Evolutionary conservation across 2,888 invertebrate genomes (phyloP), one percentile per base, ranked within the genome.

Genomic region (Odontomyia ornata): DNA sequence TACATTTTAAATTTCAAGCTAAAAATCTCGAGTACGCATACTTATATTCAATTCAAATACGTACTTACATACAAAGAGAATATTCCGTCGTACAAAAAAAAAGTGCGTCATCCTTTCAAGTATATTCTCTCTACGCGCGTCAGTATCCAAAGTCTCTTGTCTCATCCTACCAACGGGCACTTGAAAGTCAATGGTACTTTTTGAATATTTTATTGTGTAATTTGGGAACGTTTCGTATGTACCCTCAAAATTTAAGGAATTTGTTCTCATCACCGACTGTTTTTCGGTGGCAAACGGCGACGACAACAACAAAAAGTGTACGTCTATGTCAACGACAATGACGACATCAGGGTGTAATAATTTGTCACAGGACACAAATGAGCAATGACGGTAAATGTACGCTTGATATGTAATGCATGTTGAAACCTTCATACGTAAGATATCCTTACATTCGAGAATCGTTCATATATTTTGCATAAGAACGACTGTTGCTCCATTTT

Each of bases 181-280:
- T 65, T 30, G 5, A 65, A 36, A n/a, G n/a, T 62, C 62, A 25
- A 9, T 18, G 65, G 21, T 3, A 36, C 15, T 4, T 11, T 18
- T 18, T 65, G 65, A 65, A 65, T 65, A 65, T 65, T 65, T 65
- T 21, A 65, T 65, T 28, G 65, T 65, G 30, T 65, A 65, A 65
- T 65, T 65, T 65, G 7, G 36, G 36, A 65, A 65, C 65, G 36
- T 65, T 65, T 65, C 36, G 36, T 5, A 36, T 18, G 15, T 52
- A 52, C 13, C 52, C 52, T 52, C n/a, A 15, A 52, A 52, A 52
- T 52, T 52, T 18, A 52, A 52, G 18, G 18, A 52, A 52, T 52
- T 4, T 18, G 52, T 18, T 9, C 13, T 43, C 7, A 7, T 43
- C 43, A 13, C n/a, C 5, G 36, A 36, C 36, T 36, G 36, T 36